Evolutionary conservation across 2,888 invertebrate species (phyloP), one percentile per base, ranked within the genome.

Genomic region (Punctoribates punctum): DNA sequence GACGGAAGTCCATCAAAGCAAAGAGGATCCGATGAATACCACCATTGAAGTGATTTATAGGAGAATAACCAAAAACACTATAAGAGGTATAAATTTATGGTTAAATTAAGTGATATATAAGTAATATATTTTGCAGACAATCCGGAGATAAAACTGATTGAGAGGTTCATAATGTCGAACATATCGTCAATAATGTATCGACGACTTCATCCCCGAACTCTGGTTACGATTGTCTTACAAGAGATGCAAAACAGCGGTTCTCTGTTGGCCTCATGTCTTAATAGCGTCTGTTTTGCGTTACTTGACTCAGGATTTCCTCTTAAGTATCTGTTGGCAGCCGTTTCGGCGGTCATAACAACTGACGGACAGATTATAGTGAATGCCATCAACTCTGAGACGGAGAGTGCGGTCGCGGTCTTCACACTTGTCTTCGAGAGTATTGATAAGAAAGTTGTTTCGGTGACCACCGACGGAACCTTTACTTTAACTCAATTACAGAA

Each of bases 241-340:
- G 95, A 96, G 85, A 84, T 95, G 82, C 92, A 95, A 82, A 90
- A 94, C 84, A 88, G 86, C 83, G 92, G 92, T 80, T 79, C 81
- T 81, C 79, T 93, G 1, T 85, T 94, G 74, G 89, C 93, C 0
- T 91, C 92, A 83, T 88, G 90, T 17, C 86, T 96, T 46, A 96
- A 96, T 86, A 90, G 92, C 29, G 87, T 89, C 0, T 94, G 93
- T 83, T 85, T 94, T 77, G 92, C 94, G 0, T 85, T 94, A 42
- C 85, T 96, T 0, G 90, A 93, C 85, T 88, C 93, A 0, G 91
- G 93, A 29, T 85, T 95, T n/a, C 88, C 91, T 17, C 90, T 96
- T 90, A 90, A 90, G 79, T 91, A 88, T 82, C 88, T 91, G 46
- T 88, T 94, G 82, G 94, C 91, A 8, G 92, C 92, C 0, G 89